phyloP scores from a whole-genome alignment of 2,888 invertebrate genomes.

The Spisula subtruncata region DNA sequence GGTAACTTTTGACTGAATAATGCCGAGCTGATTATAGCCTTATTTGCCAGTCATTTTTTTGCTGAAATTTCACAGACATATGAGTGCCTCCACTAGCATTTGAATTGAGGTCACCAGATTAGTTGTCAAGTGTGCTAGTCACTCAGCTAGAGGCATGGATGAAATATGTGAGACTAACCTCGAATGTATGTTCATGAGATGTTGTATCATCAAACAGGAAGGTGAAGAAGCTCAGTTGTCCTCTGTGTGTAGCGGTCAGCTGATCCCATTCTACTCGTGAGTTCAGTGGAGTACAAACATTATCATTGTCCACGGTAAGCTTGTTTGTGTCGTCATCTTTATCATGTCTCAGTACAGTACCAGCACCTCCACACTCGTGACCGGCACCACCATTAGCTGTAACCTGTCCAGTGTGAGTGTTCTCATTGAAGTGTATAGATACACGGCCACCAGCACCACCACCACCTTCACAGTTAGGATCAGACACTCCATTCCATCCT shows the following conservation, averaged over 20 bases:
- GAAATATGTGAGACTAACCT: constrained; percentile 39
- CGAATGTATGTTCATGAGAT: constrained; percentile 55
- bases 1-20: too few relatives aligned
- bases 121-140: too few relatives aligned
- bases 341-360: constrained; percentile 71
- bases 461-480: constrained; percentile 77
- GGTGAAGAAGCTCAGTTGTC: constrained; percentile 78
- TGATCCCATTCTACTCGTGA: constrained; percentile 72
- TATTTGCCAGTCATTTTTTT: too few relatives aligned
- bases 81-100: too few relatives aligned
- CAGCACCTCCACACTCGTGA: constrained; percentile 82
- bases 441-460: constrained; percentile 82
- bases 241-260: constrained; percentile 74
- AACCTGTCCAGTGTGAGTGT: constrained; percentile 70
- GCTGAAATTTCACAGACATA: too few relatives aligned
- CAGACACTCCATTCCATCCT: background rate
- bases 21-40: too few relatives aligned
- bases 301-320: constrained; percentile 76
- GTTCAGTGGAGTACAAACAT: constrained; percentile 72
- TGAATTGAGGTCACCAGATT: too few relatives aligned
- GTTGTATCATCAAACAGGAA: constrained; percentile 76
- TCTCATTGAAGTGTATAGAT: constrained; percentile 73
- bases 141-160: too few relatives aligned
- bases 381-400: constrained; percentile 75
- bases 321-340: constrained; percentile 58